Evolutionary conservation across 2,888 invertebrate species (phyloP).

Genomic region (Tachina fera): DNA sequence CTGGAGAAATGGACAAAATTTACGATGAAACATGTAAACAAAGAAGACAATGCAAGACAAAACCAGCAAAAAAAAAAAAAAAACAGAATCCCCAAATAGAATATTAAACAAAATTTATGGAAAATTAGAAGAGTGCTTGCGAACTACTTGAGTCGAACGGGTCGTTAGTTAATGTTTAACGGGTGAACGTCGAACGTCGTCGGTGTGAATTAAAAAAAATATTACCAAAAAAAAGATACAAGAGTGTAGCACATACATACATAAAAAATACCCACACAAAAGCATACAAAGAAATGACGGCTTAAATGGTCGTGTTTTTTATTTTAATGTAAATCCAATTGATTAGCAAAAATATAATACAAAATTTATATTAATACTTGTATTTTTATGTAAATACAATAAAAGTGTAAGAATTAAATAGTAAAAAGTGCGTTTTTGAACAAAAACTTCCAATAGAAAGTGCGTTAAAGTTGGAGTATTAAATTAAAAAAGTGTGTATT

Average conservation of each 20-base stretch:
- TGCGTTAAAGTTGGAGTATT: conserved; percentile 16
- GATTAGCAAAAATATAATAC: conserved; percentile 34
- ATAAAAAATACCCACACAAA: conserved; percentile 62
- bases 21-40: conserved; percentile 46
- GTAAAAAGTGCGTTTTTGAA: conserved; percentile 17
- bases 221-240: conserved; percentile 28
- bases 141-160: conserved; percentile 68
- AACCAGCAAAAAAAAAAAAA: conserved; percentile 32
- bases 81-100: conserved; percentile 56
- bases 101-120: conserved; percentile 58
- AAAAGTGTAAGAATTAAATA: conserved; percentile 15
- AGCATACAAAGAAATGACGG: conserved; percentile 34
- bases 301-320: conserved; percentile 29
- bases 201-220: conserved; percentile 52
- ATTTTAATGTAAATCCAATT: conserved; percentile 22
- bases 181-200: conserved; percentile 58
- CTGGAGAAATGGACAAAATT: conserved; percentile 50
- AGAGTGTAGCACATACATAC: conserved; percentile 37
- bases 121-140: conserved; percentile 64
- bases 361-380: conserved; percentile 43
- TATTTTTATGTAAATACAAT: conserved; percentile 34
- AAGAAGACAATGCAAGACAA: conserved; percentile 50
- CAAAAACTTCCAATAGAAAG: conserved; percentile 16
- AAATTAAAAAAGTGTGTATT: conserved; percentile 26
- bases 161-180: conserved; percentile 58